Evolutionary conservation across 92 coral and sea anemone species (phyloP), one percentile per base, ranked within the genome.

Genomic region (Bergia puertoricense): DNA sequence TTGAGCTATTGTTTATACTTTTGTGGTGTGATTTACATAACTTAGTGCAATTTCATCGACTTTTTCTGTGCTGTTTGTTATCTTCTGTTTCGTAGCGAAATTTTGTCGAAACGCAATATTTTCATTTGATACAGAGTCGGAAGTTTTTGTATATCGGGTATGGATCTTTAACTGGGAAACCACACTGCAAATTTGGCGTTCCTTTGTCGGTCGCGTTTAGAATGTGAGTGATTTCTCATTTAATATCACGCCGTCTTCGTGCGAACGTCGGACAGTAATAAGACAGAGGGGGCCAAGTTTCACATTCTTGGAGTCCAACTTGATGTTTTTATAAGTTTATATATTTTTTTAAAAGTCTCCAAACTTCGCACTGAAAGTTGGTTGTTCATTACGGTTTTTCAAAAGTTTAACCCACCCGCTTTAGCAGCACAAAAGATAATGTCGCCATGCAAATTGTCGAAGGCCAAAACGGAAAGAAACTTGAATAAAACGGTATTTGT

Each of bases 11-110:
- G 41, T 66, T 40, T 22, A n/a, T 22, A 11, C 3, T 37, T 71
- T 50, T 84, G 66, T 84, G 22, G 11, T 13, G 43, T 48, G 18
- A 84, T 84, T 84, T n/a, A 72, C 87, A 84, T 71, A 50, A 42
- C 37, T 72, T 71, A 45, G 79, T 84, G 23, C 59, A 84, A 84
- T 84, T 40, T 37, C n/a, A 73, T 48, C 41, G 42, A 51, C 79
- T 76, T 76, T 76, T 22, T 16, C 20, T 42, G 44, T 76, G 80
- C 42, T 23, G 13, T 42, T 42, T 18, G 22, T 41, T 40, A 14
- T 13, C 45, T 42, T 76, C 78, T 84, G 36, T 36, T 50, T 51
- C 44, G 43, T 11, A 6, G 62, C 72, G 44, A 23, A 36, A 42
- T 41, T 68, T 43, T 8, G 11, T 36, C 44, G n/a, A 38, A 51